A percentile compares a stretch with the other conserved stretches of the same genome.
Conservation (phyloP, 2,888 invertebrate species). For the Drosophila subquinaria region DNA sequence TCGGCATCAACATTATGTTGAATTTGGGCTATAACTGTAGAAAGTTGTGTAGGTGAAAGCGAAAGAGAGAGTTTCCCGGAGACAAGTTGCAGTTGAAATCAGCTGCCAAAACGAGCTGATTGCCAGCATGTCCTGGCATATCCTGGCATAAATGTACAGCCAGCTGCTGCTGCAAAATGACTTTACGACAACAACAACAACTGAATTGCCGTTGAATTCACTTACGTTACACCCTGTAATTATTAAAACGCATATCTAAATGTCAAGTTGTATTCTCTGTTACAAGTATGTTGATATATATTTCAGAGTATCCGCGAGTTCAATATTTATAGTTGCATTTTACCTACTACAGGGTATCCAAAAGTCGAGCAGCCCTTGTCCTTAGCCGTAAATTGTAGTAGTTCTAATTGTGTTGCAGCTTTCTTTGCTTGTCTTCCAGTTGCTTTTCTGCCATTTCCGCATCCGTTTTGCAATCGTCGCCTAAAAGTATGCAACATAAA, state of each 20-base stretch:
- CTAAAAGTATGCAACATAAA: conserved; percentile 13
- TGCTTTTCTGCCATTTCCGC: conserved; percentile 6
- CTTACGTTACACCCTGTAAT: neutral
- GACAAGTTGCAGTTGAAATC: conserved; percentile 18
- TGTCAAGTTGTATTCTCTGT: neutral
- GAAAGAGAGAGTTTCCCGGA: conserved; percentile 13
- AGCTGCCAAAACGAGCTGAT: conserved; percentile 12
- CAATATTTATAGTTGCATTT: too few species aligned
- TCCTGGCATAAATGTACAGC: conserved; percentile 7
- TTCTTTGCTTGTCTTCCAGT: neutral
- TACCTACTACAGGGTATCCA: neutral
- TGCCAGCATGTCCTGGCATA: conserved; percentile 5
- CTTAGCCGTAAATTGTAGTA: neutral
- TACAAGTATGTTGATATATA: neutral
- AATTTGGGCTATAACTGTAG: conserved; percentile 39
- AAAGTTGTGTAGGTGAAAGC: conserved; percentile 50
- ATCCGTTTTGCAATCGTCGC: neutral
- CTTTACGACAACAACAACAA: neutral
- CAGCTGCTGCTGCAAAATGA: conserved; percentile 6
- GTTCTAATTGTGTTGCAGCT: neutral
- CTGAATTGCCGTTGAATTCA: neutral
- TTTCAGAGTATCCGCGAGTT: neutral
- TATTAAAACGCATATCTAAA: neutral
- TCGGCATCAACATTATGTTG: conserved; percentile 49
- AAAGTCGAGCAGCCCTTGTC: neutral